These are phyloP conservation scores for Psophia crepitans DNA, from an alignment of 2,113 vertebrate species.

Conservation along the genomic window DNA sequence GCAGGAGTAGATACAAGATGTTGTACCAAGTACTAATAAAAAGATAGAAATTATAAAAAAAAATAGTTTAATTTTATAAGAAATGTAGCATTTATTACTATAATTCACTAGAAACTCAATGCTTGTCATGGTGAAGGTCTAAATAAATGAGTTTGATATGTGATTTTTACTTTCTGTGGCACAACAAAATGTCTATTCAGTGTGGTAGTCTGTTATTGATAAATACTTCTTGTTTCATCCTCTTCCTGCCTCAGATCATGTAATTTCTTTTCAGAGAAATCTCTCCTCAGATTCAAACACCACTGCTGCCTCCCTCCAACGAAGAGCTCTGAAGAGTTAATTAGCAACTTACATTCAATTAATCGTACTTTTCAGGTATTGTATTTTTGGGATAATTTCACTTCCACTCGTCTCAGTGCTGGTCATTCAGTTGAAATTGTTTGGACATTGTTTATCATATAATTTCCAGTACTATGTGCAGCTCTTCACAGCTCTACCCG, in stretches of 20 bases:
- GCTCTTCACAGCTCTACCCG: neutral
- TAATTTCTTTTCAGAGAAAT: neutral
- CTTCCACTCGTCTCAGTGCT: neutral
- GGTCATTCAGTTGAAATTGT: neutral
- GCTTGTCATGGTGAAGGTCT: neutral
- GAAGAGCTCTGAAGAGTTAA: neutral
- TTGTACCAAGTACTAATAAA: neutral
- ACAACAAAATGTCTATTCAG: neutral
- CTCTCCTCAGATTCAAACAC: neutral
- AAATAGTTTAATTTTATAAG: neutral
- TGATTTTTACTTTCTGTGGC: neutral
- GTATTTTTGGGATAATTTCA: neutral
- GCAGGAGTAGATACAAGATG: neutral
- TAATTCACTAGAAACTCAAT: neutral
- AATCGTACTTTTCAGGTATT: neutral
- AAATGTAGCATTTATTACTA: neutral
- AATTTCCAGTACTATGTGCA: neutral
- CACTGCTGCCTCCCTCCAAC: neutral
- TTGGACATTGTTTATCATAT: rapidly evolving
- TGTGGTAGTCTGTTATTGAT: neutral
- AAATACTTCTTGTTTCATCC: neutral
- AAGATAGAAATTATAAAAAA: rapidly evolving
- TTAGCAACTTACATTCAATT: neutral
- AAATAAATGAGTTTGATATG: neutral
- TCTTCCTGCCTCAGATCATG: neutral